A percentile compares a stretch with the other conserved stretches of the same genome.
Conservation (phyloP, 2,113 vertebrate species). For the Xiphophorus couchianus region DNA sequence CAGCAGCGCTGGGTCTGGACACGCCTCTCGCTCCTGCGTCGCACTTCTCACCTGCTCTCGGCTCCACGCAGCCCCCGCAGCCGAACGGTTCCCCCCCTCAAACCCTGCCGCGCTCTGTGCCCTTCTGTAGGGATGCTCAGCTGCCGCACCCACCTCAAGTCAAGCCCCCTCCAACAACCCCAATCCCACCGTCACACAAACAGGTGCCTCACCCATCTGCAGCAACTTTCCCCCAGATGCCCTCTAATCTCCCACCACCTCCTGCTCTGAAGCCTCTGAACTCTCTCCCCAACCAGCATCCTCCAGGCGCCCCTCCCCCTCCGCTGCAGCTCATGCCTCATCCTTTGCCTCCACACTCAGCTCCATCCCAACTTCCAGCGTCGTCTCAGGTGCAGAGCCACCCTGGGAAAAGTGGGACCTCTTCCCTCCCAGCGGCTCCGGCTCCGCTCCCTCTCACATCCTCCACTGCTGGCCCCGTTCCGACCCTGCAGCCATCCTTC, state of each 20-base stretch:
- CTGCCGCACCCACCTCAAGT: conserved; percentile 86
- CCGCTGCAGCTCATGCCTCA: conserved; percentile 96
- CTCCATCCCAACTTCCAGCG: conserved; percentile 86
- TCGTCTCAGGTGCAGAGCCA: conserved; percentile 89
- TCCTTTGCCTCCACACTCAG: conserved; percentile 83
- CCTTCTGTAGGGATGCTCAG: conserved; percentile 84
- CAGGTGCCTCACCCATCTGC: conserved; percentile 87
- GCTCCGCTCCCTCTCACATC: conserved; percentile 75
- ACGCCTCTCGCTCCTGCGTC: conserved; percentile 50
- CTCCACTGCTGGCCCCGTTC: conserved; percentile 65
- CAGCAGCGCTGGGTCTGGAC: conserved; percentile 49
- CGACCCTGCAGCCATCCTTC: conserved; percentile 79
- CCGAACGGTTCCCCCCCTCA: conserved; percentile 45
- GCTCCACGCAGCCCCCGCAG: conserved; percentile 45
- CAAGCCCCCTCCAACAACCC: conserved; percentile 94
- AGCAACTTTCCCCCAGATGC: conserved; percentile 90
- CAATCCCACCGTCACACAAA: conserved; percentile 91
- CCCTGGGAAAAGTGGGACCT: conserved; percentile 75
- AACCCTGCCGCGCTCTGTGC: conserved; percentile 48
- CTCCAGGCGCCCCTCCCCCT: conserved; percentile 91
- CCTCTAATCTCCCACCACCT: conserved; percentile 92
- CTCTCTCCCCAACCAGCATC: conserved; percentile 90
- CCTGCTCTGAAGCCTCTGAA: conserved; percentile 94
- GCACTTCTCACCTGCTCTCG: conserved; percentile 62
- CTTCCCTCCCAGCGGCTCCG: conserved; percentile 77